Evolutionary conservation across 1,140 invertebrate genomes (phyloP).

Genomic region (Brachionus rotundiformis): DNA sequence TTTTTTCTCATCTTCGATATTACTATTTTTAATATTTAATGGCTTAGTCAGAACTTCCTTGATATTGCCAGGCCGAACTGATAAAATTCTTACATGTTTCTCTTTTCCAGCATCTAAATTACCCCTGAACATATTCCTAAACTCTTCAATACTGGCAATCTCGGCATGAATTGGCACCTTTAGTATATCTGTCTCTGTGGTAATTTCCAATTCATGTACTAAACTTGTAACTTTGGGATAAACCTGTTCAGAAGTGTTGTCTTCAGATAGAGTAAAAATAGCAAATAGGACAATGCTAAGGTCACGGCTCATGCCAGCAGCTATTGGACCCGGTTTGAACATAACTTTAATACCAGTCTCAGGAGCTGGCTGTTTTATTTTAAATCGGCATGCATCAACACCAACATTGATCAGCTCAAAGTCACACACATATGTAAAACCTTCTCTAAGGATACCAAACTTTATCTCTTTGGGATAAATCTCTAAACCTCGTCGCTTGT

Average conservation of each 20-base stretch:
- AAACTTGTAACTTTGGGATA: constrained; percentile 58
- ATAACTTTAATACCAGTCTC: constrained; percentile 60
- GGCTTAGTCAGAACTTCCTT: constrained; percentile 39
- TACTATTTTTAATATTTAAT: background rate
- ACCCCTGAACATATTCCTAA: background rate
- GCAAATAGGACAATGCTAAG: constrained; percentile 62
- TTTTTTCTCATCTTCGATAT: background rate
- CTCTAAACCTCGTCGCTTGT: constrained; percentile 57
- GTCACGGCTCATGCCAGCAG: constrained; percentile 62
- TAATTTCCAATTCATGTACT: constrained; percentile 60
- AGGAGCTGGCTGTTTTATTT: constrained; percentile 62
- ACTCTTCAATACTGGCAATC: constrained; percentile 46
- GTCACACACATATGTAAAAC: constrained; percentile 57
- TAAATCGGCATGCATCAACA: constrained; percentile 62
- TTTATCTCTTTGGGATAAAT: constrained; percentile 60
- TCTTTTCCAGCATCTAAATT: constrained; percentile 51
- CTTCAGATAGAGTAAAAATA: constrained; percentile 56
- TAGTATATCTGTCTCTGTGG: constrained; percentile 62
- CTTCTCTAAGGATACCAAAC: constrained; percentile 62
- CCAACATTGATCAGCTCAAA: constrained; percentile 59
- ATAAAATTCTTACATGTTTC: constrained; percentile 42
- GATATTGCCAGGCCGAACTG: constrained; percentile 44
- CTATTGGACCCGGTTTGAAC: constrained; percentile 62
- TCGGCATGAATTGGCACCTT: constrained; percentile 59
- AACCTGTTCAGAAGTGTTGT: constrained; percentile 10